Evolutionary conservation across 2,888 invertebrate species (phyloP).

Genomic region (Mimachlamys varia): DNA sequence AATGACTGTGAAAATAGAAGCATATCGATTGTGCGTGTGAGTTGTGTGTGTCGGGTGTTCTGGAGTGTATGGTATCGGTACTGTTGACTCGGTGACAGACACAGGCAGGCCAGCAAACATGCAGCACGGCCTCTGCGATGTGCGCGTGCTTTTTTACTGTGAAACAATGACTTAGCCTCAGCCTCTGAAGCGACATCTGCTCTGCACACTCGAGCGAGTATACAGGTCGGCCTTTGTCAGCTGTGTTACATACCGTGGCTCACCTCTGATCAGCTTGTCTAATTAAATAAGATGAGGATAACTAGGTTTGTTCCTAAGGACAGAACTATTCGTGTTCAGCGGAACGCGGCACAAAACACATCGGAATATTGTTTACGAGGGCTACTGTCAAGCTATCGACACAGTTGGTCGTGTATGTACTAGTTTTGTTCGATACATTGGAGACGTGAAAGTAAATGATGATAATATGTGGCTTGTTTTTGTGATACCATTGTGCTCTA

Average conservation of each 20-base stretch:
- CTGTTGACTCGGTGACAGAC: background rate
- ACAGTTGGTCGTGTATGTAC: background rate
- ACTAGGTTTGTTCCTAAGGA: background rate
- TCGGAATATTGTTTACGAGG: background rate
- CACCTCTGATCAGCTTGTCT: background rate
- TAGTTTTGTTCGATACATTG: background rate
- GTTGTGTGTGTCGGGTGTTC: background rate
- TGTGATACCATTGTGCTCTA: background rate
- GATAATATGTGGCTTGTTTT: background rate
- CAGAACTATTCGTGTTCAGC: background rate
- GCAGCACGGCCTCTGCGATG: background rate
- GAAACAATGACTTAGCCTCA: conserved; percentile 7
- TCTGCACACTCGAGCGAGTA: too few relatives aligned
- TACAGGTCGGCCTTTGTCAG: too few relatives aligned
- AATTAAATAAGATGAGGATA: background rate
- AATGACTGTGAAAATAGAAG: conserved; percentile 34
- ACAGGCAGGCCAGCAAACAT: background rate
- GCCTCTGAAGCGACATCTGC: background rate
- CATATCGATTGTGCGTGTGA: background rate
- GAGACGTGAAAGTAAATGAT: background rate
- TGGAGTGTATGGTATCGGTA: conserved; percentile 8
- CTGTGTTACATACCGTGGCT: background rate
- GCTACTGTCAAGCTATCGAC: background rate
- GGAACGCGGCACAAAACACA: background rate
- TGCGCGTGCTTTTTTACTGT: conserved; percentile 12